phyloP scores from a whole-genome alignment of 2,888 invertebrate genomes.

The Noctua pronuba region DNA sequence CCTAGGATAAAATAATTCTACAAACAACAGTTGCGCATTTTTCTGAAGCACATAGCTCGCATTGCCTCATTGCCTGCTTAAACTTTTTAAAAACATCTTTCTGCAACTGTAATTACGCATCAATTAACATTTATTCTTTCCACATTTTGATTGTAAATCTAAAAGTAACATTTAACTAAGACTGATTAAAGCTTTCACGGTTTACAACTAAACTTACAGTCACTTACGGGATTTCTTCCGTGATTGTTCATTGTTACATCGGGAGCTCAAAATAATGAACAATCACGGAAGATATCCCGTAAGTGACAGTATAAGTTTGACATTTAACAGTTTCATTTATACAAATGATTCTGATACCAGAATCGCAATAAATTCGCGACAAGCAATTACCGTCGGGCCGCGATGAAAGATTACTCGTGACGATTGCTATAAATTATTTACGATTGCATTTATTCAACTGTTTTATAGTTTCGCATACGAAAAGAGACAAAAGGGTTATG shows the following conservation, averaged over 20 bases:
- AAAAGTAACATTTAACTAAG: conserved; percentile 53
- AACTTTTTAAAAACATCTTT: background rate
- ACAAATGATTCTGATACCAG: too few species aligned
- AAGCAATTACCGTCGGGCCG: conserved; percentile 43
- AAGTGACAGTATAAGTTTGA: too few species aligned
- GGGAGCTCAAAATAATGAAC: too few species aligned
- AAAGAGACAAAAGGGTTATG: conserved; percentile 23
- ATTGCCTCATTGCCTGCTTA: background rate
- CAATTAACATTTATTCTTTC: background rate
- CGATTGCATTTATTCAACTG: conserved; percentile 52
- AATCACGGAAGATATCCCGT: too few species aligned
- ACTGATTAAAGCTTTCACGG: too few species aligned
- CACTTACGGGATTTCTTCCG: too few species aligned
- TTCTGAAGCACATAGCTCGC: background rate
- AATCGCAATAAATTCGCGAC: conserved; percentile 59
- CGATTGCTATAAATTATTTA: conserved; percentile 59
- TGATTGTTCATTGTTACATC: too few species aligned
- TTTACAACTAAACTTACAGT: too few species aligned
- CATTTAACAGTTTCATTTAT: conserved; percentile 48
- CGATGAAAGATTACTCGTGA: conserved; percentile 56
- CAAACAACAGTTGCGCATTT: background rate
- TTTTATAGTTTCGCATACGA: conserved; percentile 47
- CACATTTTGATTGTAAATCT: conserved; percentile 35
- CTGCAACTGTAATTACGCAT: conserved; percentile 1
- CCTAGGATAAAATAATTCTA: conserved; percentile 35